Evolutionary conservation across 2,113 vertebrate species (phyloP).

Genomic region (Dipodomys merriami): DNA sequence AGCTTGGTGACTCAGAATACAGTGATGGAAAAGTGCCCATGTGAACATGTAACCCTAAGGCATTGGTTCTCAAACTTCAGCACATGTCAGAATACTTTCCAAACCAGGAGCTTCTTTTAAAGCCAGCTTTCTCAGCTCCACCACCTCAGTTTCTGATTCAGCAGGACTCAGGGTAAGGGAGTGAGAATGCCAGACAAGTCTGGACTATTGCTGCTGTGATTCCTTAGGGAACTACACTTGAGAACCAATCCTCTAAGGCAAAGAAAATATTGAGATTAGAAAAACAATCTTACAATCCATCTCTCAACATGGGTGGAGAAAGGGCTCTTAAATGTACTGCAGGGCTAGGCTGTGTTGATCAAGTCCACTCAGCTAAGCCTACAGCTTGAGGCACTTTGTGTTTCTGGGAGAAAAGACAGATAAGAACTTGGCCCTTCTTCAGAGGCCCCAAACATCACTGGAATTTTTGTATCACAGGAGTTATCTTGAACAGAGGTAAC

Average conservation of each 20-base stretch:
- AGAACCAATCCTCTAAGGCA: not conserved
- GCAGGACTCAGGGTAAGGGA: not conserved
- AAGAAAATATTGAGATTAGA: slow-evolving; percentile 9
- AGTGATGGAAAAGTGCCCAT: not conserved
- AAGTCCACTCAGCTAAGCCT: not conserved
- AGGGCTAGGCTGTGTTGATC: not conserved
- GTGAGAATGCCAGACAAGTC: slow-evolving; percentile 22
- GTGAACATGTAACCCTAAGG: not conserved
- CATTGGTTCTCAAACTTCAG: slow-evolving; percentile 32
- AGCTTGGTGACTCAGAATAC: not conserved
- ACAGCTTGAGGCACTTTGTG: not conserved
- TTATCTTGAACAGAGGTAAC: slow-evolving; percentile 33
- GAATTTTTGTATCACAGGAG: not conserved
- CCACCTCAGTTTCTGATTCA: not conserved
- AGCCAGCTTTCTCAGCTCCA: slow-evolving; percentile 18
- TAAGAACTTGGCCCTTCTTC: not conserved
- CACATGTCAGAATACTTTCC: not conserved
- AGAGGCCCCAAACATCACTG: not conserved
- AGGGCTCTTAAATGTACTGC: not conserved
- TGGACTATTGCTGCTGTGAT: not conserved
- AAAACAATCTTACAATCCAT: not conserved
- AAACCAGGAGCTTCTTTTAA: slow-evolving; percentile 15
- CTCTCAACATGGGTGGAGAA: not conserved
- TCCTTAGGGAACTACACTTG: slow-evolving; percentile 19
- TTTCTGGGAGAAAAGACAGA: not conserved